A percentile compares a stretch with the other conserved stretches of the same genome.
phyloP scores from a whole-genome alignment of 2,797 vertebrate species.

The Phoxinus dragarum region DNA sequence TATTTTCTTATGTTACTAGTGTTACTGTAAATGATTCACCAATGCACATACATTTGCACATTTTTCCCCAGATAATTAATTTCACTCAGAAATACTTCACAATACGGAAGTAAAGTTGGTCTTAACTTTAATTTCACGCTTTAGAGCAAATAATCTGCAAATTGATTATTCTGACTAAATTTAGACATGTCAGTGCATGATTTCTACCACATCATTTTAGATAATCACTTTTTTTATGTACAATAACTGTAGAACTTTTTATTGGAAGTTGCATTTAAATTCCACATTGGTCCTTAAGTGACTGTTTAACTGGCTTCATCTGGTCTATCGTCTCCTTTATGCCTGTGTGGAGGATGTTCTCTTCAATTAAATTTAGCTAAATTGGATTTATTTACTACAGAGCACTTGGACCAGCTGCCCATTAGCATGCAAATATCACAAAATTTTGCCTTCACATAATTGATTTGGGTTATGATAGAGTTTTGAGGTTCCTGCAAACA shows the following conservation, averaged over 20 bases:
- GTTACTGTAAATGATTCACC: not conserved
- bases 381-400: slow-evolving; percentile 7
- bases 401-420: slow-evolving; percentile 1
- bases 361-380: not conserved
- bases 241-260: not conserved
- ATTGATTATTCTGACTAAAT: not conserved
- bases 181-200: not conserved
- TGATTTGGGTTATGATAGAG: not conserved
- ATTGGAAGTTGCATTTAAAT: not conserved
- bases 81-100: not conserved
- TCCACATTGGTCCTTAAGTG: not conserved
- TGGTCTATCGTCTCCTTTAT: slow-evolving; percentile 7
- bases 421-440: slow-evolving; percentile 3
- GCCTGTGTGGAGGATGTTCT: slow-evolving; percentile 12
- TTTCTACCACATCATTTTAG: not conserved
- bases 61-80: not conserved
- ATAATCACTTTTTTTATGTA: not conserved
- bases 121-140: not conserved
- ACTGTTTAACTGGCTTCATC: not conserved
- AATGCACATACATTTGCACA: not conserved
- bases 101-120: not conserved
- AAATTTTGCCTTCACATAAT: not conserved
- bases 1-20: not conserved
- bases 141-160: not conserved
- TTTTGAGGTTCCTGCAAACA: slow-evolving; percentile 4